Percentiles rank a stretch among this genome's conserved stretches.
Conservation (phyloP, 2,113 vertebrate species). For the Salvator merianae region DNA sequence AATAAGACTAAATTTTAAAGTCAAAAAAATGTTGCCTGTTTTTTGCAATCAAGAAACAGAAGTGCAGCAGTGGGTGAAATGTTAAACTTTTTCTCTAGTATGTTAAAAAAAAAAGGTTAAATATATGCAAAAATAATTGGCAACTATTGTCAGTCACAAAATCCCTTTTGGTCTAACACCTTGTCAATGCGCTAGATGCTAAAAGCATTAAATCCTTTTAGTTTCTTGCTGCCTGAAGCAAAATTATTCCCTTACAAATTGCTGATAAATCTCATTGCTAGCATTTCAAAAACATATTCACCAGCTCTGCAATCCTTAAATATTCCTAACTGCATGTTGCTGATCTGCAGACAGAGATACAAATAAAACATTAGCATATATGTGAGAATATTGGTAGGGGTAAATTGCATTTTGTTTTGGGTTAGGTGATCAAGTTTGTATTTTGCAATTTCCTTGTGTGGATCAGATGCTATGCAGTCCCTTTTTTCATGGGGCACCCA, state of each 20-base stretch:
- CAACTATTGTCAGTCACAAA: conserved; percentile 19
- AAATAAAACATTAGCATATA: conserved; percentile 23
- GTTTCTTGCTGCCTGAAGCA: conserved; percentile 25
- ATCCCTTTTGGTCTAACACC: conserved; percentile 30
- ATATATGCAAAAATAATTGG: conserved; percentile 42
- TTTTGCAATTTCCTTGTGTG: not conserved
- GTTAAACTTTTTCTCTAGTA: not conserved
- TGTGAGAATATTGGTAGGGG: not conserved
- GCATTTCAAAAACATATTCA: conserved; percentile 14
- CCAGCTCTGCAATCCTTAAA: conserved; percentile 20
- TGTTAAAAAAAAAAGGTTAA: conserved; percentile 29
- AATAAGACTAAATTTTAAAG: conserved; percentile 25
- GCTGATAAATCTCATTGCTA: conserved; percentile 39
- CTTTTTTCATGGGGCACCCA: no score
- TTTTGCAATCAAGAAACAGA: conserved; percentile 42
- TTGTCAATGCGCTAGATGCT: not conserved
- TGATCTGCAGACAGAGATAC: not conserved
- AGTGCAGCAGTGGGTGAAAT: conserved; percentile 45
- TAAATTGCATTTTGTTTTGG: not conserved
- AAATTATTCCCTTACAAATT: conserved; percentile 23
- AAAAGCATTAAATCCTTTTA: conserved; percentile 24
- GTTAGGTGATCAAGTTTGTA: not conserved
- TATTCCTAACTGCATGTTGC: conserved; percentile 25
- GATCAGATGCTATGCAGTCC: no score
- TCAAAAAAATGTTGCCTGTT: conserved; percentile 28